phyloP scores from a whole-genome alignment of 1,140 invertebrate genomes.

The Euschistus heros region DNA sequence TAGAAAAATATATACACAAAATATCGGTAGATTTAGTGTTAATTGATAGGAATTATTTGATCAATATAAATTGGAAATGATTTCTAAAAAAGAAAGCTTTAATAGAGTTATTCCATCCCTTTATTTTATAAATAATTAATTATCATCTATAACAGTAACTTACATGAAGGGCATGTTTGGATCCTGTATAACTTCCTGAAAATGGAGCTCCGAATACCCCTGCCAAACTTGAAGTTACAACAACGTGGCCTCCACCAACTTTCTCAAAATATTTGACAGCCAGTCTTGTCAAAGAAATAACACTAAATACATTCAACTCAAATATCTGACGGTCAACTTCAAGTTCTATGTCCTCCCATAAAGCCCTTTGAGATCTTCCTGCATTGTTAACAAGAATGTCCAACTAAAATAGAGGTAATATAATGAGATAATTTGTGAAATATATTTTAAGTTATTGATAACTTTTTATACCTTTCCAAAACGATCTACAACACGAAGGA shows the following conservation, averaged over 20 bases:
- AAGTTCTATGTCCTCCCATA: slow-evolving; percentile 63
- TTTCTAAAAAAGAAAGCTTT: too few relatives aligned
- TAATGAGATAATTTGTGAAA: background rate
- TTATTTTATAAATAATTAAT: too few relatives aligned
- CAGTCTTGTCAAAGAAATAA: slow-evolving; percentile 56
- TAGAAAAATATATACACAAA: too few relatives aligned
- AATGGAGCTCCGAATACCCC: slow-evolving; percentile 57
- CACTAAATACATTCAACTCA: slow-evolving; percentile 69
- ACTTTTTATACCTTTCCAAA: slow-evolving; percentile 49
- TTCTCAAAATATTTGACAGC: slow-evolving; percentile 55
- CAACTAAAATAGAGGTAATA: slow-evolving; percentile 39
- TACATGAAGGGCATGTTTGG: slow-evolving; percentile 76
- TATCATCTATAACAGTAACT: too few relatives aligned
- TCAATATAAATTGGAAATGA: too few relatives aligned
- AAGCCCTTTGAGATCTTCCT: slow-evolving; percentile 65
- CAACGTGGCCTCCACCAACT: slow-evolving; percentile 57
- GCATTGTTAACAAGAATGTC: slow-evolving; percentile 76
- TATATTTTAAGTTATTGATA: background rate
- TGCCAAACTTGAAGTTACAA: slow-evolving; percentile 59
- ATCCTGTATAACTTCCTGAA: slow-evolving; percentile 64
- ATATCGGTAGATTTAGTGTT: too few relatives aligned
- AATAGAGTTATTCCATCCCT: too few relatives aligned
- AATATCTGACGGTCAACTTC: slow-evolving; percentile 67
- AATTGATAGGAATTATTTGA: too few relatives aligned
- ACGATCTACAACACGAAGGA: slow-evolving; percentile 54